Evolutionary conservation across 2,888 invertebrate species (phyloP).

Genomic region (Agriopis aurantiaria): DNA sequence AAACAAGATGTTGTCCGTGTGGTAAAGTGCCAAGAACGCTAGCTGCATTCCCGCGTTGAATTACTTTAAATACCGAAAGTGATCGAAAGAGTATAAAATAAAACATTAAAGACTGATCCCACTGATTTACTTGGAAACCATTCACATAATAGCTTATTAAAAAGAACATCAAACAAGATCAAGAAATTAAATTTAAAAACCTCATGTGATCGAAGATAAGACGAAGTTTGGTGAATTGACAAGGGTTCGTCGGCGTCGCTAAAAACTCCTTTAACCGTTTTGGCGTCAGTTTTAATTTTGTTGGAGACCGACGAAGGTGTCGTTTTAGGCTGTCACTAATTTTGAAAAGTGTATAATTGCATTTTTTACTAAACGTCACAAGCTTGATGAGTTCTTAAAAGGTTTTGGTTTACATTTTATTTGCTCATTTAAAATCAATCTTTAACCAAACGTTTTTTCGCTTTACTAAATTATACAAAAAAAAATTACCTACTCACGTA

Average conservation of each 20-base stretch:
- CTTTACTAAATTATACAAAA: neutral
- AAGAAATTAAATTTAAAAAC: constrained; percentile 18
- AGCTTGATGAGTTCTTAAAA: constrained; percentile 10
- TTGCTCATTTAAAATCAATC: constrained; percentile 3
- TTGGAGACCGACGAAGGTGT: constrained; percentile 42
- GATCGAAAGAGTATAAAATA: too few species aligned
- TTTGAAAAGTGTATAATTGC: constrained; percentile 72
- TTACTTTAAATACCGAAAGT: too few species aligned
- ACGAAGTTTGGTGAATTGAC: constrained; percentile 33
- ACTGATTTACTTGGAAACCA: constrained; percentile 24
- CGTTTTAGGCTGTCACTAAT: constrained; percentile 68
- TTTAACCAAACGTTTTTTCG: neutral
- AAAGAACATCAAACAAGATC: constrained; percentile 21
- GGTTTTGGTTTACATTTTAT: constrained; percentile 6
- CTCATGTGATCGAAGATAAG: constrained; percentile 29
- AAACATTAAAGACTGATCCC: neutral
- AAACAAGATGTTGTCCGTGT: too few species aligned
- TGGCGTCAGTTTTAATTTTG: constrained; percentile 20
- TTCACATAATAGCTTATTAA: constrained; percentile 23
- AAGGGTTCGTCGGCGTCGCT: constrained; percentile 37
- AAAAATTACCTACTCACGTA: neutral
- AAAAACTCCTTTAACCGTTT: constrained; percentile 13
- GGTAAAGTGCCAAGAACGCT: too few species aligned
- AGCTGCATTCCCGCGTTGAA: too few species aligned
- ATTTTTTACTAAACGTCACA: constrained; percentile 45